Base-by-base conservation (phyloP, 2,113 vertebrate species). In the Eclectus roratus region DNA sequence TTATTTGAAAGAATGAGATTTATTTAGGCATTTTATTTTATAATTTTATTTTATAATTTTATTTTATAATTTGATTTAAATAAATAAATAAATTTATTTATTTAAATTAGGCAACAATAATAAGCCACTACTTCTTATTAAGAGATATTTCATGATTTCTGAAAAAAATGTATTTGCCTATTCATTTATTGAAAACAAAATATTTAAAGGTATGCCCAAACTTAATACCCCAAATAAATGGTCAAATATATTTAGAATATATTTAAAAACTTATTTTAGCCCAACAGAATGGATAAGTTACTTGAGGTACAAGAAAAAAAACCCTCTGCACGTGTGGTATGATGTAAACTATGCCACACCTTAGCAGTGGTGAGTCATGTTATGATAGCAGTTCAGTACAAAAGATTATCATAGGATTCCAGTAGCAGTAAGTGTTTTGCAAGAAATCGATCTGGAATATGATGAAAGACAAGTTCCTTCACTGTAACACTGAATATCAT, bases 301-400 rank as follows among this genome's bases (percentile, higher is more conserved):
- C 11, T 6, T 33, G 25, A 71, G 7, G 11, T 28, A 31, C 7
- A 66, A 46, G 17, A 41, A 84, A 58, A 20, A 4, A 7, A 0
- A 46, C 11, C 37, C 37, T 69, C 33, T 31, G 2, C 24, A 50
- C 7, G n/a, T 55, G 6, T 50, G 4, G 5, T 60, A 39, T 49
- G 27, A 77, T 55, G 58, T 37, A 15, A 64, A 65, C 0, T 44
- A 20, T 47, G 21, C 56, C 3, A 0, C 33, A 64, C 2, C 2
- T 73, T 37, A 33, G 7, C 29, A 49, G 4, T 25, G 19, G 27
- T 31, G 20, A 66, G 61, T 60, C 28, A 24, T 25, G 13, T 39
- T 56, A 27, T 60, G 25, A 44, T 44, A 27, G 20, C 12, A 31
- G 3, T 79, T 50, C 10, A 49, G 5, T 44, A 37, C 0, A 1